A percentile compares a stretch with the other conserved stretches of the same genome.
Evolutionary conservation across 2,113 vertebrate genomes (phyloP).

Genomic region (Dolichallabes microphthalmus): DNA sequence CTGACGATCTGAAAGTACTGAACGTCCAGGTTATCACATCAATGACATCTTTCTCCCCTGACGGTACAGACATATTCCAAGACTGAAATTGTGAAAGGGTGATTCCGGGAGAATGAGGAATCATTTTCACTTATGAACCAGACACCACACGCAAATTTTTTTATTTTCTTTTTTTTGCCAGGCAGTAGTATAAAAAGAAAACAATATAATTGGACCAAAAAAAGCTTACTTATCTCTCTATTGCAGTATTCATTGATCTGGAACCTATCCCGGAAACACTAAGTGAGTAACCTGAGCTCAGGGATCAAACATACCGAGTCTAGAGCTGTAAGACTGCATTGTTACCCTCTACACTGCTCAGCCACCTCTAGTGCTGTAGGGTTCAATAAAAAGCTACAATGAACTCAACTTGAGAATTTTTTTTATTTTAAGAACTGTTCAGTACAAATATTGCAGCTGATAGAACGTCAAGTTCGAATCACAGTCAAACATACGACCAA

Average conservation of each 20-base stretch:
- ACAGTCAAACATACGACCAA: conserved; percentile 26
- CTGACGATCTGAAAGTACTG: too few species aligned
- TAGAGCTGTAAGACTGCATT: neutral
- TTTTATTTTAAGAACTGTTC: conserved; percentile 22
- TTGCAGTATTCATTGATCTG: neutral
- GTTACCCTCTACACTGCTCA: neutral
- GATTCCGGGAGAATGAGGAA: too few species aligned
- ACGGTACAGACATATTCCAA: too few species aligned
- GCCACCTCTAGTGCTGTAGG: neutral
- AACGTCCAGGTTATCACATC: too few species aligned
- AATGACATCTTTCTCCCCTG: too few species aligned
- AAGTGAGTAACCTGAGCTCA: neutral
- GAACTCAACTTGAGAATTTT: conserved; percentile 10
- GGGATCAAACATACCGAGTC: neutral
- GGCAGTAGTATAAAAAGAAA: too few species aligned
- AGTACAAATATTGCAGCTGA: conserved; percentile 38
- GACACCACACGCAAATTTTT: too few species aligned
- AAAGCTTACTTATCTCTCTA: neutral
- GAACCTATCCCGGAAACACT: neutral
- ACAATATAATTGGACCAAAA: neutral
- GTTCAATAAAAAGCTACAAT: neutral
- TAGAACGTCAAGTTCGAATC: conserved; percentile 18
- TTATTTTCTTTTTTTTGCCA: too few species aligned
- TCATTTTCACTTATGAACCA: too few species aligned
- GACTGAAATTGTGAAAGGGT: too few species aligned